Conservation (phyloP, 2,113 vertebrate species). For the Microtus oregoni region DNA sequence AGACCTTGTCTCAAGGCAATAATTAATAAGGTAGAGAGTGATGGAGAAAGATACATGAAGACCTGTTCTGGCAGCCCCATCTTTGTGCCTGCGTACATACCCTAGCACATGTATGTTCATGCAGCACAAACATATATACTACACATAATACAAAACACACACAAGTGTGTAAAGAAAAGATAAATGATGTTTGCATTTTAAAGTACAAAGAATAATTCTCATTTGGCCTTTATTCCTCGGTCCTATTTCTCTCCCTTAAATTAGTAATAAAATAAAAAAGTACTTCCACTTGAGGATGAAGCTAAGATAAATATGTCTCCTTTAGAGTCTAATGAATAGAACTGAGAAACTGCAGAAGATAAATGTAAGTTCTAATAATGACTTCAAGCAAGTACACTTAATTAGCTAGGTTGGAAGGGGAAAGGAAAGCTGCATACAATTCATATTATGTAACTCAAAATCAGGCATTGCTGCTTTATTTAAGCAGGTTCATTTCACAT, state of each 20-base stretch:
- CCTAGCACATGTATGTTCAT: not conserved
- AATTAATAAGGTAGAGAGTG: not conserved
- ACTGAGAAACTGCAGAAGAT: slow-evolving; percentile 51
- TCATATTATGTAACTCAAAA: slow-evolving; percentile 48
- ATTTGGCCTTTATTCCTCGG: not conserved
- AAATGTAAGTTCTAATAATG: slow-evolving; percentile 60
- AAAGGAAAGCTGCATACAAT: slow-evolving; percentile 23
- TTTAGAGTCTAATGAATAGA: slow-evolving; percentile 63
- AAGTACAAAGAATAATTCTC: not conserved
- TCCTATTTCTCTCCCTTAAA: not conserved
- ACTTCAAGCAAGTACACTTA: slow-evolving; percentile 52
- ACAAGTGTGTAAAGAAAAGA: slow-evolving; percentile 7
- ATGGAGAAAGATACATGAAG: not conserved
- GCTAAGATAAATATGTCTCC: slow-evolving; percentile 54
- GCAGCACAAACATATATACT: not conserved
- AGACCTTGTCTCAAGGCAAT: not conserved
- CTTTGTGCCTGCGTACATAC: not conserved
- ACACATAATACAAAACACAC: not conserved
- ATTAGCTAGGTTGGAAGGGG: slow-evolving; percentile 52
- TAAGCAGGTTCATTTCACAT: slow-evolving; percentile 47
- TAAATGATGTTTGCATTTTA: not conserved
- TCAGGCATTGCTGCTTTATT: slow-evolving; percentile 57
- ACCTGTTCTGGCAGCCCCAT: not conserved
- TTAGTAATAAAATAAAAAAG: slow-evolving; percentile 28
- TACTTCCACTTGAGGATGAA: slow-evolving; percentile 40